Evolutionary conservation across 2,888 invertebrate genomes (phyloP).

Genomic region (Mactromeris polynyma): DNA sequence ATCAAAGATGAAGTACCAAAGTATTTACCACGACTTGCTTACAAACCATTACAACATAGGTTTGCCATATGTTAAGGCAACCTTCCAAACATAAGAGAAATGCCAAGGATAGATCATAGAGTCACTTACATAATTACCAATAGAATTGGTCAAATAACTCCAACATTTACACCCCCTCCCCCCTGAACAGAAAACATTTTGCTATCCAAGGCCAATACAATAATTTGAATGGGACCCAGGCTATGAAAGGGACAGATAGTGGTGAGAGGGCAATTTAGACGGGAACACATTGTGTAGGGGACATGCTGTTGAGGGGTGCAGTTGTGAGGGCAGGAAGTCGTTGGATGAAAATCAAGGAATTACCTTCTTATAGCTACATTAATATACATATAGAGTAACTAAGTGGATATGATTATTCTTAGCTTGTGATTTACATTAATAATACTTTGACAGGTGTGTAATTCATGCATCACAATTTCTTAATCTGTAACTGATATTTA

Average conservation of each 20-base stretch:
- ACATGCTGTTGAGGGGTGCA: too few species aligned
- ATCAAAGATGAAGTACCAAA: not conserved
- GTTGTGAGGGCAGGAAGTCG: too few species aligned
- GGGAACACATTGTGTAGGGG: too few species aligned
- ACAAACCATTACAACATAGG: slow-evolving; percentile 2
- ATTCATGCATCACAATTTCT: not conserved
- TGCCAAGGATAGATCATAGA: not conserved
- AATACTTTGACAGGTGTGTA: not conserved
- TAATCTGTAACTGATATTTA: not conserved
- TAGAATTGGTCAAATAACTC: not conserved
- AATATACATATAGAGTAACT: too few species aligned
- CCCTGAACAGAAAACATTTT: too few species aligned
- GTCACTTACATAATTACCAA: not conserved
- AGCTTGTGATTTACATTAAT: not conserved
- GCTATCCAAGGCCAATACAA: too few species aligned
- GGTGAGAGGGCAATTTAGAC: too few species aligned
- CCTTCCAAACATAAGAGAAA: not conserved
- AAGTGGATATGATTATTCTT: not conserved
- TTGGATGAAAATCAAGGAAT: too few species aligned
- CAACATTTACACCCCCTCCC: too few species aligned
- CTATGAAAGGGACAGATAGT: too few species aligned
- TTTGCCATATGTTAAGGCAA: slow-evolving; percentile 15
- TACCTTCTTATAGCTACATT: too few species aligned
- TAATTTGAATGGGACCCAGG: too few species aligned
- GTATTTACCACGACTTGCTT: not conserved